phyloP scores from a whole-genome alignment of 2,113 vertebrate species.

The Eubucco bourcierii region DNA sequence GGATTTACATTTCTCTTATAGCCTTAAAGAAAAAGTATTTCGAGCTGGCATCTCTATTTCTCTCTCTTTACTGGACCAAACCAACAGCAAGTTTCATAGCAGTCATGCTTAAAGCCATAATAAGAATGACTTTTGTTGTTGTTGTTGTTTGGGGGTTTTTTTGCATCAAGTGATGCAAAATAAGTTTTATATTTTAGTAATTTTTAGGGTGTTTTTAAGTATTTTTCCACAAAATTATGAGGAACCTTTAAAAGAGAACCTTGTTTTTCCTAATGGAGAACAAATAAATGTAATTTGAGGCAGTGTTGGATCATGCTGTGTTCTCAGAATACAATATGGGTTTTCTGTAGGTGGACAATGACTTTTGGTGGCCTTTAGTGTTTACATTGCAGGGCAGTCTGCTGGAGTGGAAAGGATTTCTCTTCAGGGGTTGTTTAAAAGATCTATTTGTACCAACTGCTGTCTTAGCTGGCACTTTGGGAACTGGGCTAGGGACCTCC shows the following conservation, averaged over 20 bases:
- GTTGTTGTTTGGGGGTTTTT: no score
- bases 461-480: neutral
- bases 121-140: no score
- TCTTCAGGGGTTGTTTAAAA: neutral
- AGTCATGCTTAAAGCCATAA: neutral
- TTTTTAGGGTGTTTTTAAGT: neutral
- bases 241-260: neutral
- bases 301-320: neutral
- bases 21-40: neutral
- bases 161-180: neutral
- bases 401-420: neutral
- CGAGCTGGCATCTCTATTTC: neutral
- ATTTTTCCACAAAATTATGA: neutral
- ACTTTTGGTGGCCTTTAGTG: neutral
- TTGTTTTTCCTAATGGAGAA: neutral
- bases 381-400: neutral
- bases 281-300: neutral
- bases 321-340: neutral
- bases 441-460: neutral
- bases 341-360: neutral
- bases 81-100: neutral
- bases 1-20: neutral
- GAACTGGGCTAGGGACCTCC: neutral
- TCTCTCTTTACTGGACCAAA: neutral
- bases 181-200: neutral